These are phyloP conservation scores for Chascanopsetta lugubris DNA, from an alignment of 2,113 vertebrate species.

Conservation along the genomic window DNA sequence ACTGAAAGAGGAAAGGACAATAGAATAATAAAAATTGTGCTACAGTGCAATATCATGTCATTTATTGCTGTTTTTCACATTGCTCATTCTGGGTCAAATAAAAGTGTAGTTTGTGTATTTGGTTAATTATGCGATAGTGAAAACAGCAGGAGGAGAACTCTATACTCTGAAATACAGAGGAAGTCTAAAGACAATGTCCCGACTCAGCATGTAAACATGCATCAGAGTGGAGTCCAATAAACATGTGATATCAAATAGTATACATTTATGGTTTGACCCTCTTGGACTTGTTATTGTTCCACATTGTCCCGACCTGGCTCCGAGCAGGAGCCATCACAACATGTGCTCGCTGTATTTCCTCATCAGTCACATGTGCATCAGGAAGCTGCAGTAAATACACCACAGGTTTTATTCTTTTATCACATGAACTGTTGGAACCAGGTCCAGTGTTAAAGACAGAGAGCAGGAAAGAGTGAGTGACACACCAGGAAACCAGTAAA, in stretches of 20 bases:
- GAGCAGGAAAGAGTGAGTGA: not conserved
- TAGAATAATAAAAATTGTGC: too few species aligned
- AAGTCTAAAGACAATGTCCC: not conserved
- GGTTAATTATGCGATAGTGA: too few species aligned
- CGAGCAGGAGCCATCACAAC: not conserved
- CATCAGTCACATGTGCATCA: not conserved
- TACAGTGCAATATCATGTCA: not conserved
- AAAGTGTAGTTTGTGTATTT: too few species aligned
- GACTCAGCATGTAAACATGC: not conserved
- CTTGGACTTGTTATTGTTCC: too few species aligned
- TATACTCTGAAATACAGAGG: too few species aligned
- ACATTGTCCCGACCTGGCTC: not conserved
- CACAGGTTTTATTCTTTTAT: too few species aligned
- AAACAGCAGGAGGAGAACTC: too few species aligned
- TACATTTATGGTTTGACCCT: not conserved
- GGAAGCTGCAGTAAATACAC: not conserved
- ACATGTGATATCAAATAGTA: not conserved
- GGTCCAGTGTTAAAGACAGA: not conserved
- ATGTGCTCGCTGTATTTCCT: not conserved
- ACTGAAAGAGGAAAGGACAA: constrained; percentile 23
- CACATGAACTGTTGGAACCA: not conserved
- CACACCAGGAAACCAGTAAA: not conserved
- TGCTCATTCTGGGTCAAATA: too few species aligned
- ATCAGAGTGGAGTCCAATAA: not conserved
- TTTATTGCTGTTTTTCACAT: not conserved